Conservation (phyloP, 2,888 invertebrate genomes). For the Ephialtes manifestator region DNA sequence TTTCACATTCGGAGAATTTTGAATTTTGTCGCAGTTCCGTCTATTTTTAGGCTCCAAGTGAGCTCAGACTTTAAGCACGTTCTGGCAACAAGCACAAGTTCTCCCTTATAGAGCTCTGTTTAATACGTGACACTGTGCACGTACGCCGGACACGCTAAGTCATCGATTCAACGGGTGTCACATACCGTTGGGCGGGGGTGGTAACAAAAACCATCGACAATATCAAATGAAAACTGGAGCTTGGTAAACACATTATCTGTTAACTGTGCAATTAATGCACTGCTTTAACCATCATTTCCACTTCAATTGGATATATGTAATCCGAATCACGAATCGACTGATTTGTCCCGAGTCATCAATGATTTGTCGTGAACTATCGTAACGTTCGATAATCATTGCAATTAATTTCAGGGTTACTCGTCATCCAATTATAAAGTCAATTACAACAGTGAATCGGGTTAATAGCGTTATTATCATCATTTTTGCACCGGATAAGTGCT, state of each 20-base stretch:
- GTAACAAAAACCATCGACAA: constrained; percentile 1
- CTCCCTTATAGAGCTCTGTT: not conserved
- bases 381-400: constrained; percentile 6
- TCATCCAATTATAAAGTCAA: not conserved
- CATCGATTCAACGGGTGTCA: constrained; percentile 37
- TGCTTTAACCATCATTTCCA: not conserved
- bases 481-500: not conserved
- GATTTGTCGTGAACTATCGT: not conserved
- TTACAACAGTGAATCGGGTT: constrained; percentile 13
- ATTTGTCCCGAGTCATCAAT: not conserved
- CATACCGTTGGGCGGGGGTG: not conserved
- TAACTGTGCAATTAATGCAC: not conserved
- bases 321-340: not conserved
- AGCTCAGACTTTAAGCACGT: not conserved
- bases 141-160: constrained; percentile 30
- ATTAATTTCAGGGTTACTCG: constrained; percentile 1
- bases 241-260: not conserved
- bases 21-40: not conserved
- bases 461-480: constrained; percentile 6
- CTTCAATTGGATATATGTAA: not conserved
- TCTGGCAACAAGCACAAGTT: not conserved
- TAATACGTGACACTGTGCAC: constrained; percentile 32
- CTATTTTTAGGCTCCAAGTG: constrained; percentile 7
- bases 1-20: constrained; percentile 17
- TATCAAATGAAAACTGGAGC: not conserved